Evolutionary conservation across 92 coral and sea anemone genomes (phyloP).

Genomic region (Pocillopora meandrina): DNA sequence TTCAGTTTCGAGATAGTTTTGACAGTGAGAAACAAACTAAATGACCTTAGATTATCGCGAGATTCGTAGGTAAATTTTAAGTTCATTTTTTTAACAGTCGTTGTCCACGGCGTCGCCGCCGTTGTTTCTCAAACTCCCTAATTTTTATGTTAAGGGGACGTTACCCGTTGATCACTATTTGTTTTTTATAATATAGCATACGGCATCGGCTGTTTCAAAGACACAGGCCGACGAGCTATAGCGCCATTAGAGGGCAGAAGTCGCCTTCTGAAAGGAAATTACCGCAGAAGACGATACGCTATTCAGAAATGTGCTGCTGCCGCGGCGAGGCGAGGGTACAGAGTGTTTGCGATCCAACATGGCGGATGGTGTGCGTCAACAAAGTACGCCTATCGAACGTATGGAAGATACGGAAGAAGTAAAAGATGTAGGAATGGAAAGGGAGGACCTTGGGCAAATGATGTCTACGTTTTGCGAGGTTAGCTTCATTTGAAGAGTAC

Average conservation of each 20-base stretch:
- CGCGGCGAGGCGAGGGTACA: constrained; percentile 19
- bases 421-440: constrained; percentile 39
- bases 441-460: constrained; percentile 48
- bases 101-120: too few species aligned
- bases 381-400: constrained; percentile 22
- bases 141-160: neutral
- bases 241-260: constrained; percentile 36
- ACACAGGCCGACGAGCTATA: constrained; percentile 46
- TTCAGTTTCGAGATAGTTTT: too few species aligned
- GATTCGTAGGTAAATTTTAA: too few species aligned
- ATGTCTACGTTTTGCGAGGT: constrained; percentile 46
- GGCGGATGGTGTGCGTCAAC: constrained; percentile 57
- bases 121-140: neutral
- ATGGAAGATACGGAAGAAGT: constrained; percentile 19
- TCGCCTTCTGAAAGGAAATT: constrained; percentile 27
- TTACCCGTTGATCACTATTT: neutral
- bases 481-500: neutral
- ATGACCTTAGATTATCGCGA: too few species aligned
- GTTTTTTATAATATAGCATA: constrained; percentile 11
- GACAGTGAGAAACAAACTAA: too few species aligned
- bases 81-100: too few species aligned
- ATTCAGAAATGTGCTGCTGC: constrained; percentile 35
- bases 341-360: constrained; percentile 56
- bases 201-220: constrained; percentile 40
- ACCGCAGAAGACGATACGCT: constrained; percentile 30